These are phyloP conservation scores for Diadumene lineata DNA, from an alignment of 92 coral and sea anemone species.

Conservation along the genomic window DNA sequence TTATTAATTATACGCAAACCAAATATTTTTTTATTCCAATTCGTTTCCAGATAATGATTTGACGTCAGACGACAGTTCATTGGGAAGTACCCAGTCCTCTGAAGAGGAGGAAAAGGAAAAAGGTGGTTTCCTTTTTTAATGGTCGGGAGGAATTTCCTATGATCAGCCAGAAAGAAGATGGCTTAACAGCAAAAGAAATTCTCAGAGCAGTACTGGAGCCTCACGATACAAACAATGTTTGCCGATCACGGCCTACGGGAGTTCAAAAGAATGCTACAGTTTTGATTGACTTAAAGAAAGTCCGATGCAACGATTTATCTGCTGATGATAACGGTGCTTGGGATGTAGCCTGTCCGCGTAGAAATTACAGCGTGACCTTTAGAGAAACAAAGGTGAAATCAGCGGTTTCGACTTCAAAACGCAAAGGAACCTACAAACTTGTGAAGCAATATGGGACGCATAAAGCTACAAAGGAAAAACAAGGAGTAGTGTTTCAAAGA, in stretches of 20 bases:
- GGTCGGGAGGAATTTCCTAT: too few species aligned
- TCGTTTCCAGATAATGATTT: too few species aligned
- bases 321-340: conserved; percentile 38
- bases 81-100: too few species aligned
- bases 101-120: too few species aligned
- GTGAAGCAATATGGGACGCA: conserved; percentile 19
- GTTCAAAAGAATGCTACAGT: conserved; percentile 33
- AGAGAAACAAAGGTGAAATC: conserved; percentile 21
- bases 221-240: neutral
- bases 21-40: too few species aligned
- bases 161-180: too few species aligned
- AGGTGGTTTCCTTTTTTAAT: too few species aligned
- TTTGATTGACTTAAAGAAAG: conserved; percentile 12
- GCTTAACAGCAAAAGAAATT: too few species aligned
- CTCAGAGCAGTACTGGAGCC: conserved; percentile 32
- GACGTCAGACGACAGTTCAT: too few species aligned
- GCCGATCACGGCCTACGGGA: conserved; percentile 32
- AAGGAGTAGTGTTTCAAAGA: conserved; percentile 40
- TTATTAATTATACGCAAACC: too few species aligned
- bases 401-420: neutral
- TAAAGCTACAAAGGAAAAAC: conserved; percentile 20
- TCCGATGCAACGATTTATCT: conserved; percentile 24
- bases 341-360: conserved; percentile 26
- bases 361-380: conserved; percentile 18
- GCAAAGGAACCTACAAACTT: conserved; percentile 14